Evolutionary conservation across 2,888 invertebrate species (phyloP).

Genomic region (Lypha dubia): DNA sequence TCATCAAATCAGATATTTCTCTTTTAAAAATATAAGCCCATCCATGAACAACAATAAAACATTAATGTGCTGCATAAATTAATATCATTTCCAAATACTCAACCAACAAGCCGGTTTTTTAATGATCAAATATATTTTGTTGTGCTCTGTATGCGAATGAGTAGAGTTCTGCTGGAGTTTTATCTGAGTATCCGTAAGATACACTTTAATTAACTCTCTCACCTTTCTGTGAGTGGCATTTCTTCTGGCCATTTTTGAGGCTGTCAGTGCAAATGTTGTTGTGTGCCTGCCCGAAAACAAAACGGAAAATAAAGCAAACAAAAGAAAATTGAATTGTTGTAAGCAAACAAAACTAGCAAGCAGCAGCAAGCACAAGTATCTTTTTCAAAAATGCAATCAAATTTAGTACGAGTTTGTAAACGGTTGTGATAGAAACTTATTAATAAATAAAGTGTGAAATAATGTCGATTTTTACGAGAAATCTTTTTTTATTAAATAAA

Average conservation of each 20-base stretch:
- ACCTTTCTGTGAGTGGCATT: conserved; percentile 45
- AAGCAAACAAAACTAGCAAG: conserved; percentile 44
- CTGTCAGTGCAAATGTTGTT: conserved; percentile 46
- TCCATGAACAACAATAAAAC: no score
- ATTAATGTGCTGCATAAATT: conserved; percentile 22
- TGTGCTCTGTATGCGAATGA: conserved; percentile 1
- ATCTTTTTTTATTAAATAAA: not conserved
- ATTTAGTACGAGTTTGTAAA: conserved; percentile 69
- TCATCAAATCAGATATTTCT: not conserved
- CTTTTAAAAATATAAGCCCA: no score
- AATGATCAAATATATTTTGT: conserved; percentile 42
- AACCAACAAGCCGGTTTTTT: conserved; percentile 59
- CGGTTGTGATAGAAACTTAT: conserved; percentile 62
- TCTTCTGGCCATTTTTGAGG: conserved; percentile 24
- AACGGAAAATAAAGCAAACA: conserved; percentile 43
- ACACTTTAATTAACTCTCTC: conserved; percentile 59
- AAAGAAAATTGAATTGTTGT: conserved; percentile 49
- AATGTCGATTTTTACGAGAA: conserved; percentile 10
- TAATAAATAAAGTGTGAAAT: conserved; percentile 6
- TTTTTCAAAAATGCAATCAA: conserved; percentile 66
- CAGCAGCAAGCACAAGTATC: conserved; percentile 52
- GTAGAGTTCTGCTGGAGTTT: conserved; percentile 35
- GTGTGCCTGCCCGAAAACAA: conserved; percentile 40
- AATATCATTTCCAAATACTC: conserved; percentile 16
- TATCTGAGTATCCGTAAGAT: conserved; percentile 49